Evolutionary conservation across 2,888 invertebrate species (phyloP).

Genomic region (Sphaeridia pumilis): DNA sequence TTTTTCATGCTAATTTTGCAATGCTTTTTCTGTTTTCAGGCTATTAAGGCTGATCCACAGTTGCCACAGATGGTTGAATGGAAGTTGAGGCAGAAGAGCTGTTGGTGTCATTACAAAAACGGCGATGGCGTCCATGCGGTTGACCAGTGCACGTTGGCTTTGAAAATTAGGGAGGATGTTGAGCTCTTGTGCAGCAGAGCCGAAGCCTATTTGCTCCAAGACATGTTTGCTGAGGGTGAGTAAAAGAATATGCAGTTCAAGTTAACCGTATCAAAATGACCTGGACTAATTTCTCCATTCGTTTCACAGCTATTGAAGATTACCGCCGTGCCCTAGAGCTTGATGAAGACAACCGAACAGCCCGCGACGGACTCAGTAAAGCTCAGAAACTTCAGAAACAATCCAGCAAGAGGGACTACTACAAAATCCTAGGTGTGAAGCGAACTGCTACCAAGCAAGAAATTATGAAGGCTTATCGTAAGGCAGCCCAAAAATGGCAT

Average conservation of each 20-base stretch:
- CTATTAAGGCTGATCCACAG: slow-evolving; percentile 31
- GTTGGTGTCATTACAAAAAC: slow-evolving; percentile 34
- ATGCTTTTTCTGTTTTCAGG: slow-evolving; percentile 24
- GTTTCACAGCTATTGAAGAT: slow-evolving; percentile 61
- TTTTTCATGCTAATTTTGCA: background rate
- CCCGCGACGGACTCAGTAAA: slow-evolving; percentile 74
- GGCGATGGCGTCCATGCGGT: slow-evolving; percentile 47
- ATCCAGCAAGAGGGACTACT: slow-evolving; percentile 87
- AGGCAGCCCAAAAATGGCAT: slow-evolving; percentile 97
- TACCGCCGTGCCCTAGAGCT: slow-evolving; percentile 74
- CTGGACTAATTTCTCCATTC: slow-evolving; percentile 1
- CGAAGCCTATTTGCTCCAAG: slow-evolving; percentile 77
- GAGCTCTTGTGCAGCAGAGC: slow-evolving; percentile 77
- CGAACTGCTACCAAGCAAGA: slow-evolving; percentile 83
- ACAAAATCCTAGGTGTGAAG: slow-evolving; percentile 88
- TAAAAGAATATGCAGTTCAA: background rate
- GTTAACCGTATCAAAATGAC: background rate
- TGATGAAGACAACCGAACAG: slow-evolving; percentile 64
- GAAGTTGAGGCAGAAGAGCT: slow-evolving; percentile 31
- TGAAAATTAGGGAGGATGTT: slow-evolving; percentile 62
- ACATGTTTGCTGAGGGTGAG: slow-evolving; percentile 79
- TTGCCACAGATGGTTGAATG: slow-evolving; percentile 31
- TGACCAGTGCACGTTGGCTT: slow-evolving; percentile 61
- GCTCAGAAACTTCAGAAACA: slow-evolving; percentile 88
- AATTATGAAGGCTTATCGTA: slow-evolving; percentile 88